phyloP scores from a whole-genome alignment of 2,888 invertebrate species.

The Chymomyza fuscimana region DNA sequence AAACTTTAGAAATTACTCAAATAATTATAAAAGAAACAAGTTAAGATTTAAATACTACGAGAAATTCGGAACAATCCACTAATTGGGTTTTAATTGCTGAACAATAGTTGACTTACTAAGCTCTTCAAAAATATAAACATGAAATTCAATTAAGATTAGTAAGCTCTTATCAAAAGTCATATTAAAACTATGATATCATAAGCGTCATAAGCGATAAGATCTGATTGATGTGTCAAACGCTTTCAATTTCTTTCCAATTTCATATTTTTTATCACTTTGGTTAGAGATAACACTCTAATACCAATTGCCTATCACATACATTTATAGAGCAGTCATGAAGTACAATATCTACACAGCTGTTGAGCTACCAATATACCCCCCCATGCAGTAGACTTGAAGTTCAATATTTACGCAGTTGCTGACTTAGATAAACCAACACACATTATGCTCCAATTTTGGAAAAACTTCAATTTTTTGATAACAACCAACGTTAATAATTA shows the following conservation, averaged over 20 bases:
- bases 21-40: no score
- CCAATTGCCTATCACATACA: not conserved
- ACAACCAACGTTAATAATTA: no score
- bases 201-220: not conserved
- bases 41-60: no score
- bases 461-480: no score
- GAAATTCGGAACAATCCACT: not conserved
- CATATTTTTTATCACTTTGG: not conserved
- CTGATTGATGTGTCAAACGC: not conserved
- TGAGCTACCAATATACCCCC: no score
- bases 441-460: no score
- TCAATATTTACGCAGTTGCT: no score
- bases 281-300: not conserved
- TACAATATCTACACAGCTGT: not conserved
- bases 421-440: no score
- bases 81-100: not conserved
- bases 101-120: not conserved
- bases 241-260: not conserved
- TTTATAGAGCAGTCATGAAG: not conserved
- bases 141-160: not conserved
- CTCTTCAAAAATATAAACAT: no score
- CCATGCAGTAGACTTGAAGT: no score
- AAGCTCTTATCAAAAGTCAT: not conserved
- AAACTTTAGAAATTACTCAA: no score
- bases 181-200: not conserved